phyloP scores from a whole-genome alignment of 2,888 invertebrate species.

The Macrosiphum euphorbiae region DNA sequence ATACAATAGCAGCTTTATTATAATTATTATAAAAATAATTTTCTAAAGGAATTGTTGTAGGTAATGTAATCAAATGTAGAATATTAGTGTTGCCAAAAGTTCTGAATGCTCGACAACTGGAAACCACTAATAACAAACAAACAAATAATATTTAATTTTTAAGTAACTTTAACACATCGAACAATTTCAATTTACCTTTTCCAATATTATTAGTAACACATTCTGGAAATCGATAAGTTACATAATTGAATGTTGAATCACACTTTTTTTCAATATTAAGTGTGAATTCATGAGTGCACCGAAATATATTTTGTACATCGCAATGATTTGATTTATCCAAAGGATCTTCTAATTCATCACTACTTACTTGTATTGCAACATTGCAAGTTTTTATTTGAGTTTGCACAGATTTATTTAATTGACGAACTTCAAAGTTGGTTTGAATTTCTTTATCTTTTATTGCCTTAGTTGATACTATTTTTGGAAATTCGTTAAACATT shows the following conservation, averaged over 20 bases:
- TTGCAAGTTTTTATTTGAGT: conserved; percentile 25
- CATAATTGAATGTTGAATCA: conserved; percentile 51
- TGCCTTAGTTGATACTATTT: not conserved
- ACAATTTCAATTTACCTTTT: conserved; percentile 24
- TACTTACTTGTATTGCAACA: conserved; percentile 45
- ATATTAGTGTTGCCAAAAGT: conserved; percentile 55
- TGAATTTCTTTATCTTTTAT: conserved; percentile 52
- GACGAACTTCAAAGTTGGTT: conserved; percentile 8
- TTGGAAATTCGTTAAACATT: not conserved
- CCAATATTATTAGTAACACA: conserved; percentile 49
- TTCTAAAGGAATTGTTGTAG: conserved; percentile 52
- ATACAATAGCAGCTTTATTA: conserved; percentile 46
- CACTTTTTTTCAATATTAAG: conserved; percentile 54
- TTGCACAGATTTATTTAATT: conserved; percentile 44
- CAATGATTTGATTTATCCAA: conserved; percentile 21
- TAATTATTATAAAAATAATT: conserved; percentile 50
- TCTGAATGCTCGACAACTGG: conserved; percentile 40
- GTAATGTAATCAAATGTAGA: conserved; percentile 55
- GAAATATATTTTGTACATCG: conserved; percentile 61
- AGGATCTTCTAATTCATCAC: conserved; percentile 47
- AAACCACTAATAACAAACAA: conserved; percentile 31
- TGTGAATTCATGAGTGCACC: conserved; percentile 57
- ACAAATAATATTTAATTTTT: conserved; percentile 10
- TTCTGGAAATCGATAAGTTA: conserved; percentile 58
- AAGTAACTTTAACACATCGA: not conserved